Base-by-base conservation (phyloP, 2,888 invertebrate genomes). In the Synergus itoensis region DNA sequence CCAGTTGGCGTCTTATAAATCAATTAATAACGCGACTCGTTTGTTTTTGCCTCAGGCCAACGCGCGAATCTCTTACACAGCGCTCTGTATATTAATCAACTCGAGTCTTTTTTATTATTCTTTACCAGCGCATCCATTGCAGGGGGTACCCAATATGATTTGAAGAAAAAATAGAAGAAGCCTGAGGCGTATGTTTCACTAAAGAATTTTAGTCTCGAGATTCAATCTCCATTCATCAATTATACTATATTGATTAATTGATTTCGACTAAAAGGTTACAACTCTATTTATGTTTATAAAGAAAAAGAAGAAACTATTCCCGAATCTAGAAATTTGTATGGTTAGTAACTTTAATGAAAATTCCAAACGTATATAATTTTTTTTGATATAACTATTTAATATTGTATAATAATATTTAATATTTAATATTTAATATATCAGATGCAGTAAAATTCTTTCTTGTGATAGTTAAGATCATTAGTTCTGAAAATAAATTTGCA, bases 1-100 rank as follows among this genome's bases (percentile, higher is more conserved):
- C 48, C 43, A 80, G 65, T 80, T 82, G 80, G 82, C 65, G 80
- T 79, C 77, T 79, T 80, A 77, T 80, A 76, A 80, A 80, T 82
- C 80, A 80, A 82, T 82, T 80, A 80, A 82, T 82, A 79, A 81
- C 53, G 80, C 28, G 48, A 82, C 79, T 77, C 76, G 76, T 77
- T 79, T 65, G 80, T 67, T 76, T 65, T 57, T 63, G 69, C 76
- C 67, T 41, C 41, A n/a, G 81, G 60, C 48, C 60, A 67, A 69
- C 21, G 67, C n/a, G 79, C 9, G 62, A 57, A 77, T 77, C 76
- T 81, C 77, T 79, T 45, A 45, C 16, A 28, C 67, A 41, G 43
- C 45, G 16, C 67, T 69, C 45, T 69, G 53, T 53, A 53, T 53
- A 53, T 53, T 53, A 53, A 53, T 53, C n/a, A 53, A 53, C 53